These are phyloP conservation scores for Mohoua ochrocephala DNA, from an alignment of 2,113 vertebrate genomes.

Conservation along the genomic window DNA sequence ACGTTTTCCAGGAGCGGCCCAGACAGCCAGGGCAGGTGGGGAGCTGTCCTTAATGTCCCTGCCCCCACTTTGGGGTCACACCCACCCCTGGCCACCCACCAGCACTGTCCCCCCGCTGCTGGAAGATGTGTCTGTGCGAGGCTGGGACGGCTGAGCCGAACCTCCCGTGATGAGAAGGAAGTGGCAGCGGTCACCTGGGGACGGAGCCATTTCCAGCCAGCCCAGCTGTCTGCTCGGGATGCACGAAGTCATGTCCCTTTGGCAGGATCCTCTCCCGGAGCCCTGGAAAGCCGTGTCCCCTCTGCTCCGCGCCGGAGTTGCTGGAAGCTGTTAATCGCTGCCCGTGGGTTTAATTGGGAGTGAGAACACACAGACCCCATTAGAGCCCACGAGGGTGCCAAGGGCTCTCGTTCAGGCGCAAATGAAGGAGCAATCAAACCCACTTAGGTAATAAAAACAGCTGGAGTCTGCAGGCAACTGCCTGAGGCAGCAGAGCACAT, in stretches of 20 bases:
- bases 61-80: background rate
- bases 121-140: rapidly evolving
- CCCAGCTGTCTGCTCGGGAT: background rate
- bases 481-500: conserved; percentile 27
- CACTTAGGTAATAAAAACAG: conserved; percentile 61
- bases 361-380: conserved; percentile 13
- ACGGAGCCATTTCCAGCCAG: background rate
- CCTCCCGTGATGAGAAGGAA: background rate
- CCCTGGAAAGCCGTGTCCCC: background rate
- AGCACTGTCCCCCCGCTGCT: background rate
- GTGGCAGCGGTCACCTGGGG: background rate
- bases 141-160: rapidly evolving
- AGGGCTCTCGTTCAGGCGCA: conserved; percentile 24
- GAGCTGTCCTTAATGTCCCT: background rate
- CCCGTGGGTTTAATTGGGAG: conserved; percentile 33
- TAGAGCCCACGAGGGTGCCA: conserved; percentile 48
- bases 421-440: conserved; percentile 45
- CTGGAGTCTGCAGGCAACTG: conserved; percentile 47
- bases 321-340: conserved; percentile 9
- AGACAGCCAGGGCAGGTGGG: background rate
- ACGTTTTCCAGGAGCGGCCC: rapidly evolving
- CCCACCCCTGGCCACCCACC: background rate
- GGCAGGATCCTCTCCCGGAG: background rate
- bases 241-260: background rate
- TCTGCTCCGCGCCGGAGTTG: rapidly evolving